Percentiles rank a stretch among this genome's conserved stretches.
These are phyloP conservation scores for Crocodylus rhombifer DNA, from an alignment of 2,797 vertebrate genomes.

Conservation along the genomic window DNA sequence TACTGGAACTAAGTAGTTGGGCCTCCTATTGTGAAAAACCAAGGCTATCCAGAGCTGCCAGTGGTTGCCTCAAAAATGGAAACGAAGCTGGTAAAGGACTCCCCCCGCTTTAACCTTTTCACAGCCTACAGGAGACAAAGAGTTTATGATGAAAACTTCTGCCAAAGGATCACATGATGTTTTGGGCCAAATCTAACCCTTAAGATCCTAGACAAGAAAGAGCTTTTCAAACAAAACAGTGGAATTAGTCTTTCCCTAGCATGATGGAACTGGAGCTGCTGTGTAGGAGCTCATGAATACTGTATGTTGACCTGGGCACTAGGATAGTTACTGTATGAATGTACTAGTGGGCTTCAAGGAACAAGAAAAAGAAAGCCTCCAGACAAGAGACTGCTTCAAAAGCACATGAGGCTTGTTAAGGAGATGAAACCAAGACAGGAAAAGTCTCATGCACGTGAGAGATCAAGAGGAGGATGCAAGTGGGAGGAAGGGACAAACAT, in stretches of 20 bases:
- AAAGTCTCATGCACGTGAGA: no score
- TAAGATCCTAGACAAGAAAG: not conserved
- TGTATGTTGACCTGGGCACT: not conserved
- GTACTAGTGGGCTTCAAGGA: no score
- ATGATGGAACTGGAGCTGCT: not conserved
- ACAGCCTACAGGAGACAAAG: not conserved
- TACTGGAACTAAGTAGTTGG: not conserved
- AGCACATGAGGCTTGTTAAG: not conserved
- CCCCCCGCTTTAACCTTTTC: not conserved
- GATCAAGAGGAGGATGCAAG: not conserved
- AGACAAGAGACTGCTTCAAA: not conserved
- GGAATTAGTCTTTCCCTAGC: not conserved
- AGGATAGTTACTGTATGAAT: not conserved
- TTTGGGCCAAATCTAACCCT: not conserved
- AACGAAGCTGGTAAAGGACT: not conserved
- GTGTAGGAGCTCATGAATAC: no score
- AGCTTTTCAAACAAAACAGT: not conserved
- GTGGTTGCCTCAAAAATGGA: rapidly evolving
- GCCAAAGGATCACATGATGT: rapidly evolving
- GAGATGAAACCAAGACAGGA: not conserved
- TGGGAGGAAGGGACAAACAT: no score
- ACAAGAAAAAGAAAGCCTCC: no score
- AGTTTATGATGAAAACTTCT: not conserved
- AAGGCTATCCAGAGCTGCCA: not conserved
- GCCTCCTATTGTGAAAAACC: not conserved